Percentiles rank a stretch among this genome's conserved stretches.
Conservation (phyloP, 2,797 vertebrate species). For the Gymnodraco acuticeps region DNA sequence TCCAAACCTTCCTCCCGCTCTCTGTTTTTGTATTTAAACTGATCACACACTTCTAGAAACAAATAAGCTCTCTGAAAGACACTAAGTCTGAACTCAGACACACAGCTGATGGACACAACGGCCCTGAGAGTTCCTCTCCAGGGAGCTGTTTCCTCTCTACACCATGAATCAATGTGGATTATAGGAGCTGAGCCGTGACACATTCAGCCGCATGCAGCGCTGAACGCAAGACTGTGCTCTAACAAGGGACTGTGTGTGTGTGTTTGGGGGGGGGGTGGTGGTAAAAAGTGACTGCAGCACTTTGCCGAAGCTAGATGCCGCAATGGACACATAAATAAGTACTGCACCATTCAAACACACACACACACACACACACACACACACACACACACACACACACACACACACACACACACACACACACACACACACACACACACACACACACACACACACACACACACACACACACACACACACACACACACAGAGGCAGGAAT, state of each 20-base stretch:
- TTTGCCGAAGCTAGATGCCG: slow-evolving; percentile 60
- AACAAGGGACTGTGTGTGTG: slow-evolving; percentile 39
- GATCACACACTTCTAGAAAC: slow-evolving; percentile 14
- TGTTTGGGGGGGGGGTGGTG: slow-evolving; percentile 20
- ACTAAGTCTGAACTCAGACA: not conserved
- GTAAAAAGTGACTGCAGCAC: slow-evolving; percentile 63
- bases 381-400: slow-evolving; percentile 8
- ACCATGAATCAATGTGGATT: slow-evolving; percentile 68
- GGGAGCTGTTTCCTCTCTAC: slow-evolving; percentile 54
- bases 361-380: slow-evolving; percentile 1
- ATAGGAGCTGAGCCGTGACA: slow-evolving; percentile 58
- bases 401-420: slow-evolving; percentile 2
- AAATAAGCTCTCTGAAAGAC: slow-evolving; percentile 8
- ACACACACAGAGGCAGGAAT: slow-evolving; percentile 22
- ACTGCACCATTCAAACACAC: slow-evolving; percentile 49
- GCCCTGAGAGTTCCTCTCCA: slow-evolving; percentile 33
- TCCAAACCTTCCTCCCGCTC: slow-evolving; percentile 1
- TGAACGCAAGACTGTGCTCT: slow-evolving; percentile 53
- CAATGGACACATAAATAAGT: slow-evolving; percentile 70
- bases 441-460: slow-evolving; percentile 4
- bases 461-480: slow-evolving; percentile 2
- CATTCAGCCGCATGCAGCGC: slow-evolving; percentile 41
- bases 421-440: slow-evolving; percentile 1
- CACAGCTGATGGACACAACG: slow-evolving; percentile 48
- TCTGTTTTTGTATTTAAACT: not conserved